Evolutionary conservation across 2,113 vertebrate genomes (phyloP).

Genomic region (Dissostichus mawsoni): DNA sequence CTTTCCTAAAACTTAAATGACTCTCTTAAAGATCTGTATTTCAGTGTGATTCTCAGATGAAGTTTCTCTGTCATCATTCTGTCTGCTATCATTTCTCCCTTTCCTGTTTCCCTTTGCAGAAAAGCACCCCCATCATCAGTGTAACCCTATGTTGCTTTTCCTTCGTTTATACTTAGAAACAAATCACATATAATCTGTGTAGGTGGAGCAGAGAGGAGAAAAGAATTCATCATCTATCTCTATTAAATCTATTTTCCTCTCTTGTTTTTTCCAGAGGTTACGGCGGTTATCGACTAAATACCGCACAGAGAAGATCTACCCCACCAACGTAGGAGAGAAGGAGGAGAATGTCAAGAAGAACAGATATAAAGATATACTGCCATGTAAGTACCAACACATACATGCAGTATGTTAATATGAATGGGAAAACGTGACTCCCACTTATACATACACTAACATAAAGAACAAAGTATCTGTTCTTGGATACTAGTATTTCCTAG

Average conservation of each 20-base stretch:
- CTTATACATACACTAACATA: background rate
- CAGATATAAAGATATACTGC: conserved; percentile 98
- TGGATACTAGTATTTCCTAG: too few species aligned
- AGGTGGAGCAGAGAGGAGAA: background rate
- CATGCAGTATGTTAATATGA: background rate
- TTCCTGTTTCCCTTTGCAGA: background rate
- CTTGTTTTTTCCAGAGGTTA: conserved; percentile 87
- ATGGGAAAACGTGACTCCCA: background rate
- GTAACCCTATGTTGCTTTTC: background rate
- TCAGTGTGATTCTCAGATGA: background rate
- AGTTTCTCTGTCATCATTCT: conserved; percentile 6
- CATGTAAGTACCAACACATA: conserved; percentile 88
- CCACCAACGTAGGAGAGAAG: conserved; percentile 94
- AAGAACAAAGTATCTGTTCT: background rate
- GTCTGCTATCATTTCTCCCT: background rate
- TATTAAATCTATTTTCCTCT: background rate
- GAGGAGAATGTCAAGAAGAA: conserved; percentile 99
- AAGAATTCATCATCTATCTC: background rate
- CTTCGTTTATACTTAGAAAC: background rate
- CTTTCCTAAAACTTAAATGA: background rate
- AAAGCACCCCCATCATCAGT: background rate
- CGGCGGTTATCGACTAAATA: conserved; percentile 98
- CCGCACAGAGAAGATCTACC: conserved; percentile 97
- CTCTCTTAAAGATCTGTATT: background rate
- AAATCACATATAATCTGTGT: background rate